Conservation (phyloP, 2,113 vertebrate species). For the Leptobrachium leishanense region DNA sequence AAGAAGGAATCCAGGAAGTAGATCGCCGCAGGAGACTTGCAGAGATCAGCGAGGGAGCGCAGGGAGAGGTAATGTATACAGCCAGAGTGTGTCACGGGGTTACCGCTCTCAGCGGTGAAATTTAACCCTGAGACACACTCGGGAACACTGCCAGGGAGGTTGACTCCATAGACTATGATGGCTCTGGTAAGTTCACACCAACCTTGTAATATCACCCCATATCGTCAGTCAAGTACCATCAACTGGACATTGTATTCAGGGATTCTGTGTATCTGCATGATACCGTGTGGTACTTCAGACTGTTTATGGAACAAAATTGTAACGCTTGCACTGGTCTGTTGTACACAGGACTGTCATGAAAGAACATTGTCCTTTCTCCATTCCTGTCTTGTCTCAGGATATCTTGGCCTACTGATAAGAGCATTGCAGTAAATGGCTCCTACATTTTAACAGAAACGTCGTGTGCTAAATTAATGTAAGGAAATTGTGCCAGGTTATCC, state of each 20-base stretch:
- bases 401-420: constrained; percentile 5
- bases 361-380: constrained; percentile 13
- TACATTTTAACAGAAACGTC: not conserved
- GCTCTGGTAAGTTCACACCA: too few relatives aligned
- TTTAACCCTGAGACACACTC: too few relatives aligned
- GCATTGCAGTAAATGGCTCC: not conserved
- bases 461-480: not conserved
- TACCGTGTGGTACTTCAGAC: constrained; percentile 24
- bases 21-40: too few relatives aligned
- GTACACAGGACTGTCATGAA: constrained; percentile 28
- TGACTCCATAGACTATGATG: too few relatives aligned
- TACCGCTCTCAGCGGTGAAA: too few relatives aligned
- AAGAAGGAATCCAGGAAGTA: too few relatives aligned
- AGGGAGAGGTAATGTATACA: too few relatives aligned
- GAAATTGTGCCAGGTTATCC: not conserved
- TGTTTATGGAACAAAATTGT: constrained; percentile 32
- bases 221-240: not conserved
- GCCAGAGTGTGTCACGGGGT: too few relatives aligned
- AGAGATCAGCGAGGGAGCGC: too few relatives aligned
- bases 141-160: too few relatives aligned
- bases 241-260: constrained; percentile 33
- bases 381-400: constrained; percentile 4
- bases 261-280: constrained; percentile 8
- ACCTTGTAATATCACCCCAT: too few relatives aligned
- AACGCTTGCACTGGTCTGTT: constrained; percentile 18